These are phyloP conservation scores for Drosophila littoralis DNA, from an alignment of 1,140 invertebrate genomes.

Conservation along the genomic window DNA sequence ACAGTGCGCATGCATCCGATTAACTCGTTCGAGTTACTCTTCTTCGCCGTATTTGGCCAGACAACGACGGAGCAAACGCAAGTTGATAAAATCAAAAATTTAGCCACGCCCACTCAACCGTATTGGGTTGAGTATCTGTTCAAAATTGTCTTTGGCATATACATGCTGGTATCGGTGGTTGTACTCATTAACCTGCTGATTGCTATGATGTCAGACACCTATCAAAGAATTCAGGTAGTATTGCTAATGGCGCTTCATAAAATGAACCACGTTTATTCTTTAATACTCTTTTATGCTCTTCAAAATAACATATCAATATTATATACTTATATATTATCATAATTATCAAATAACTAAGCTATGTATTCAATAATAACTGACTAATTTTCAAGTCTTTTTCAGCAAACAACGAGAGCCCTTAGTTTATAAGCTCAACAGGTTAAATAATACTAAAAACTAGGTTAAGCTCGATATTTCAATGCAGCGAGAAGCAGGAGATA, in stretches of 20 bases:
- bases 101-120: constrained; percentile 87
- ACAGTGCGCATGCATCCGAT: constrained; percentile 95
- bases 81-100: constrained; percentile 84
- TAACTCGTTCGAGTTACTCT: constrained; percentile 97
- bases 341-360: constrained; percentile 44
- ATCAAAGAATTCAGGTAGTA: constrained; percentile 97
- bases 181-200: constrained; percentile 99
- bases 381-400: constrained; percentile 64
- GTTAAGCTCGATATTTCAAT: background rate
- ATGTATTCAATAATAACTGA: constrained; percentile 46
- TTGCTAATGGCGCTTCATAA: constrained; percentile 71
- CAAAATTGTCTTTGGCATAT: constrained; percentile 94
- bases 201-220: constrained; percentile 99
- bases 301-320: constrained; percentile 7
- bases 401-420: constrained; percentile 34
- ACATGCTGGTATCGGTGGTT: constrained; percentile 99
- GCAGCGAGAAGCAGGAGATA: constrained; percentile 2
- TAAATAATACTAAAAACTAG: background rate
- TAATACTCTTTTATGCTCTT: constrained; percentile 18
- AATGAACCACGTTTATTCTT: constrained; percentile 20
- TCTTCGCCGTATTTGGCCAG: constrained; percentile 99
- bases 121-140: constrained; percentile 91
- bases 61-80: constrained; percentile 94
- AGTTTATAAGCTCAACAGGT: background rate
- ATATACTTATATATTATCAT: constrained; percentile 21